Percentiles rank a stretch among this genome's conserved stretches.
Conservation (phyloP, 2,113 vertebrate genomes). For the Semicossyphus pulcher region DNA sequence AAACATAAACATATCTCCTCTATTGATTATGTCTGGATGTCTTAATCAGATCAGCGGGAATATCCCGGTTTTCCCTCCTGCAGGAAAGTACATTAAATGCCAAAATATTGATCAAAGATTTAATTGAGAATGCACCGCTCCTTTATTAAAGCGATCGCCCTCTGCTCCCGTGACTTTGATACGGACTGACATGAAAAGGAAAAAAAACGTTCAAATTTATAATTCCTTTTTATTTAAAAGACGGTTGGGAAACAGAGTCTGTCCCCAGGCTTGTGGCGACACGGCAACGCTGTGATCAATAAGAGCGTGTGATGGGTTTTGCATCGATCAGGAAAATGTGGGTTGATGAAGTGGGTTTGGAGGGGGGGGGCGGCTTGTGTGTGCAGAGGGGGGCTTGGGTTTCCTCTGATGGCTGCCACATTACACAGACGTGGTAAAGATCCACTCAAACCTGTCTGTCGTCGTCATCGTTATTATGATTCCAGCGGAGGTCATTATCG, state of each 20-base stretch:
- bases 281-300: conserved; percentile 77
- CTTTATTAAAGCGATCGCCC: conserved; percentile 69
- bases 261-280: conserved; percentile 76
- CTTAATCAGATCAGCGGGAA: conserved; percentile 78
- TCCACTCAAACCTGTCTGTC: conserved; percentile 54
- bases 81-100: conserved; percentile 77
- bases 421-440: conserved; percentile 43
- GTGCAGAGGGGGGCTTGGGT: conserved; percentile 9
- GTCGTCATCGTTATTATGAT: conserved; percentile 45
- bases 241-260: conserved; percentile 66
- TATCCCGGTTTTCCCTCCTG: conserved; percentile 58
- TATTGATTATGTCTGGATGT: conserved; percentile 83
- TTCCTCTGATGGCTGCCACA: conserved; percentile 46
- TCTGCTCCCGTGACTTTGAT: conserved; percentile 74
- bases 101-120: conserved; percentile 79
- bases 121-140: conserved; percentile 66
- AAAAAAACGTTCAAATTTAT: conserved; percentile 65
- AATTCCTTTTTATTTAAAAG: conserved; percentile 70
- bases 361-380: conserved; percentile 11
- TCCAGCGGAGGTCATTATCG: conserved; percentile 54
- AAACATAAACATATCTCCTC: conserved; percentile 79
- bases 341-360: conserved; percentile 81
- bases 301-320: conserved; percentile 80
- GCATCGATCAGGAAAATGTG: conserved; percentile 80
- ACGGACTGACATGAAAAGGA: conserved; percentile 75